Evolutionary conservation across 2,113 vertebrate species (phyloP), one percentile per base, ranked within the genome.

Genomic region (Neogale vison): DNA sequence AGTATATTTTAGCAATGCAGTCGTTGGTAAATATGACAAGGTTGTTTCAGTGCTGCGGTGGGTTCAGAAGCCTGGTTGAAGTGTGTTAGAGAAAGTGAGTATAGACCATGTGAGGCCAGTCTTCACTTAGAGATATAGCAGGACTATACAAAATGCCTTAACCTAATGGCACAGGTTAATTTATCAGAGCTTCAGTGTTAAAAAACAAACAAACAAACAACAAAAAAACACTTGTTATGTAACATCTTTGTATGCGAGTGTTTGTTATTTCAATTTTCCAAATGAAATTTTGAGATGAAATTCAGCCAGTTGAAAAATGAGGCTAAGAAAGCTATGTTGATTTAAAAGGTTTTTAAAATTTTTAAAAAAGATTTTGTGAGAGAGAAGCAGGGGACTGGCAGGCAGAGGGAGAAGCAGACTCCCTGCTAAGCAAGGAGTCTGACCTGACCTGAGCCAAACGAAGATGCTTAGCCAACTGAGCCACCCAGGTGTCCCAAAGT

Each of bases 241-340:
- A 90, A 76, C 18, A 90, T 31, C 23, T 92, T 82, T 80, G 45
- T 36, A 42, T 87, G 81, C 0, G 39, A 1, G 7, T 88, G 29
- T 67, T 96, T 24, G 6, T 76, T 85, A 67, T 82, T 95, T 95
- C 18, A 61, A 1, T 80, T 95, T 97, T 95, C 94, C 52, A 63
- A 97, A 61, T 71, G 42, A 87, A 83, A 94, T 97, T 97, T 63
- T 85, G 88, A 96, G 81, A 5, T 94, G 42, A 97, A 95, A 88
- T 90, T 90, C 29, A 93, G 72, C n/a, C 36, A 91, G 20, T 95
- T 95, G 72, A 9, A 72, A 88, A 97, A 79, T 76, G 50, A 36
- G 21, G n/a, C 65, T 79, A 95, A 88, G 71, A 93, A 95, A 82
- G 72, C 26, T 67, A 45, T 67, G 34, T 69, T 69, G n/a, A 69